phyloP scores from a whole-genome alignment of 2,797 vertebrate genomes.

The Semaprochilodus insignis region DNA sequence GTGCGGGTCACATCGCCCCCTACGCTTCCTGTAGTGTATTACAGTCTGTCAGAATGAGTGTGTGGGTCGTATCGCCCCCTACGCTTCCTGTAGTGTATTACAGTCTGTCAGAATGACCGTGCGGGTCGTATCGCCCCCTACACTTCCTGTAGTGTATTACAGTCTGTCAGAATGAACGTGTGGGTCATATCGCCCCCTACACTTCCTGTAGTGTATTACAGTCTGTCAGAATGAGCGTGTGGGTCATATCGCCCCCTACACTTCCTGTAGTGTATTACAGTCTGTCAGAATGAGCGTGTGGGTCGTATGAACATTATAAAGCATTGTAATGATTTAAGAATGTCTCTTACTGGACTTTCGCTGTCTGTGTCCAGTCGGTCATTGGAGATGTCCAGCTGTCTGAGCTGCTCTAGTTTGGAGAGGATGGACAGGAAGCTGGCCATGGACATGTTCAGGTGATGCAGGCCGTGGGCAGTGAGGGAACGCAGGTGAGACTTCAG shows the following conservation, averaged over 20 bases:
- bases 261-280: background rate
- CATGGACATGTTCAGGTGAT: conserved; percentile 88
- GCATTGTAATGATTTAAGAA: background rate
- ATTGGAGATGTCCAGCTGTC: conserved; percentile 93
- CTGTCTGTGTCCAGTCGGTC: conserved; percentile 81
- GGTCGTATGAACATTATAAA: background rate
- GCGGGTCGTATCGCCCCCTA: no score
- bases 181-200: no score
- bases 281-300: background rate
- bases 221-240: no score
- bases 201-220: no score
- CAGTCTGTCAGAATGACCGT: no score
- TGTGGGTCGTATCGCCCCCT: no score
- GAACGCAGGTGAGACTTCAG: conserved; percentile 87
- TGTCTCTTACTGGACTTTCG: conserved; percentile 51
- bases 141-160: no score
- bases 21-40: no score
- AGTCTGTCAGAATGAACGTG: no score
- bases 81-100: no score
- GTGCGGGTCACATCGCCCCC: no score
- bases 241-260: background rate
- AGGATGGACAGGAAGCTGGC: conserved; percentile 85
- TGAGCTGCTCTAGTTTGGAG: conserved; percentile 75
- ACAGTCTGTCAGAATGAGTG: no score
- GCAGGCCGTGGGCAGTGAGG: conserved; percentile 87